Base-by-base conservation (phyloP, 2,113 vertebrate species). In the Tinamus guttatus region DNA sequence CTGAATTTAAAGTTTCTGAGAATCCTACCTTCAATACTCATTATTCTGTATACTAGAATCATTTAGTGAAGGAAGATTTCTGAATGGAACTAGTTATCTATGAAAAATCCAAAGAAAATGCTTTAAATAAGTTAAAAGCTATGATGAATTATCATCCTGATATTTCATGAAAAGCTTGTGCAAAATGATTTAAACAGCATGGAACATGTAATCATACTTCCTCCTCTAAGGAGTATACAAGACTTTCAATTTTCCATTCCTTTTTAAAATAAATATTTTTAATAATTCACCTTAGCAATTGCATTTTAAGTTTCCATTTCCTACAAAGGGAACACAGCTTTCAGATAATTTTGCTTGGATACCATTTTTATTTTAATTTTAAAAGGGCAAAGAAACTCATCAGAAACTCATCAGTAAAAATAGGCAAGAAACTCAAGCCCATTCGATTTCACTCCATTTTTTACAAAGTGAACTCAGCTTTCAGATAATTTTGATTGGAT, bases 171-270 rank as follows among this genome's bases (percentile, higher is more conserved):
- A 51, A 86, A 92, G 67, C 11, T 92, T 65, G 34, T 9, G 59
- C 16, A 64, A 94, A 97, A 88, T 67, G 2, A 65, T n/a, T 30
- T 76, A 63, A 65, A 64, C 47, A 15, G 51, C 81, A 65, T 6
- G 2, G 16, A 85, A 71, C 84, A 83, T 32, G 19, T 32, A 54
- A 79, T 82, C 20, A 36, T 51, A 51, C 38, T 82, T 95, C 67
- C 34, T 47, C 41, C 51, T 69, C 75, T 65, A 79, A 30, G 28
- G 80, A 90, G 9, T 67, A 90, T 97, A 86, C 3, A 81, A 87
- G 58, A 25, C 41, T 18, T 30, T 75, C 32, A 77, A 80, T 90
- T 90, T 76, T 52, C 21, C 32, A 70, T 70, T 70, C 49, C 68
- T n/a, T 49, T 36, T 22, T 15, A 34, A 45, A 49, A 49, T 20